A percentile compares a stretch with the other conserved stretches of the same genome.
phyloP scores from a whole-genome alignment of 2,113 vertebrate species.

The Macrotus californicus region DNA sequence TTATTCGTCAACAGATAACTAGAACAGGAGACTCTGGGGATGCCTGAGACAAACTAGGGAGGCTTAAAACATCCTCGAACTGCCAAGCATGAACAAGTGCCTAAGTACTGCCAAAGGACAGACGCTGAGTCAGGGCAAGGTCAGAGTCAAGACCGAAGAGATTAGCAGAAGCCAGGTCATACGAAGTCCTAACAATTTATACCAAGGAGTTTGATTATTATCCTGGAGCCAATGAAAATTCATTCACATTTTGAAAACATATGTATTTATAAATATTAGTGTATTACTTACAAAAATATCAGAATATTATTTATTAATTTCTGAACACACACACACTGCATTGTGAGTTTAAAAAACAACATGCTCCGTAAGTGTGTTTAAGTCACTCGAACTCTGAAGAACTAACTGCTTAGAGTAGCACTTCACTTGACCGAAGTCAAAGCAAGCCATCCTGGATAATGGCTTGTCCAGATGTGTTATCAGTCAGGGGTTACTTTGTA shows the following conservation, averaged over 20 bases:
- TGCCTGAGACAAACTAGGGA: background rate
- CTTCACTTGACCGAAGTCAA: constrained; percentile 44
- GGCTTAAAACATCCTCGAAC: background rate
- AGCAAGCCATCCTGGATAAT: constrained; percentile 46
- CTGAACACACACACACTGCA: background rate
- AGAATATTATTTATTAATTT: background rate
- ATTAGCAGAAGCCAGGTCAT: background rate
- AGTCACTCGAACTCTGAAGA: background rate
- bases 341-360: background rate
- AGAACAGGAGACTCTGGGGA: background rate
- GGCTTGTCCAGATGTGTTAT: constrained; percentile 41
- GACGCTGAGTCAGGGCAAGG: background rate
- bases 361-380: background rate
- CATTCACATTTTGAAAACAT: background rate
- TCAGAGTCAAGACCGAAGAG: background rate
- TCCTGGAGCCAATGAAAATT: background rate
- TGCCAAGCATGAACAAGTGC: background rate
- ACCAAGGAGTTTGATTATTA: background rate
- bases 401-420: constrained; percentile 44
- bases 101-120: background rate
- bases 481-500: constrained; percentile 52
- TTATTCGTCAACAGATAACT: background rate
- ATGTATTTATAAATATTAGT: background rate
- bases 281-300: background rate
- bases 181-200: background rate